Conservation (phyloP, 1,140 invertebrate species). For the Bombus turneri region DNA sequence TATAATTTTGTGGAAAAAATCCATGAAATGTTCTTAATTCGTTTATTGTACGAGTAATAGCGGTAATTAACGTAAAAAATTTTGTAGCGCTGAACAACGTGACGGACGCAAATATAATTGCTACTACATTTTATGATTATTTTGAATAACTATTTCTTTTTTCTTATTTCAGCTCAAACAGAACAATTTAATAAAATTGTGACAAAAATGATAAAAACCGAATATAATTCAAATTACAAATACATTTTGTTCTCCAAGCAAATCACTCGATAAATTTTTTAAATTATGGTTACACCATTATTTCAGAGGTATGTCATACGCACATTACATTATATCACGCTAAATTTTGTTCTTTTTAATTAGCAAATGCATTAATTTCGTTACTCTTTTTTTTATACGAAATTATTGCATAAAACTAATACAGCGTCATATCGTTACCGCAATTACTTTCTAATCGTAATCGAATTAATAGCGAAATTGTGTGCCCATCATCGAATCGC, state of each 20-base stretch:
- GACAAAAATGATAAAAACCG: background rate
- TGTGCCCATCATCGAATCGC: conserved; percentile 33
- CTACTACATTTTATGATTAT: background rate
- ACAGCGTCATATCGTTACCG: background rate
- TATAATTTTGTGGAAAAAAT: background rate
- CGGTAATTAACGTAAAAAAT: conserved; percentile 20
- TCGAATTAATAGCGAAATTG: conserved; percentile 27
- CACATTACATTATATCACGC: conserved; percentile 1
- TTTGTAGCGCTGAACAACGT: background rate
- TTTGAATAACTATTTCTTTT: background rate
- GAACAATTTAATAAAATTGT: background rate
- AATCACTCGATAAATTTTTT: background rate
- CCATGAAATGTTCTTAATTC: background rate
- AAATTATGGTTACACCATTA: background rate
- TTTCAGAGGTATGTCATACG: background rate
- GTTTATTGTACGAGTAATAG: background rate
- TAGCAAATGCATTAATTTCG: conserved; percentile 4
- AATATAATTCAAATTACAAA: conserved; percentile 3
- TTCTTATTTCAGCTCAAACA: background rate
- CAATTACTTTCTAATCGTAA: conserved; percentile 15
- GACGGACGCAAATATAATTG: conserved; percentile 4
- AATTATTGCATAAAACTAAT: conserved; percentile 44
- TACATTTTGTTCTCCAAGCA: conserved; percentile 28
- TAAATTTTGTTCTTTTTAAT: background rate
- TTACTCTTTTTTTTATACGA: conserved; percentile 10